These are phyloP conservation scores for Alosa sapidissima DNA, from an alignment of 2,797 vertebrate genomes.

Conservation along the genomic window DNA sequence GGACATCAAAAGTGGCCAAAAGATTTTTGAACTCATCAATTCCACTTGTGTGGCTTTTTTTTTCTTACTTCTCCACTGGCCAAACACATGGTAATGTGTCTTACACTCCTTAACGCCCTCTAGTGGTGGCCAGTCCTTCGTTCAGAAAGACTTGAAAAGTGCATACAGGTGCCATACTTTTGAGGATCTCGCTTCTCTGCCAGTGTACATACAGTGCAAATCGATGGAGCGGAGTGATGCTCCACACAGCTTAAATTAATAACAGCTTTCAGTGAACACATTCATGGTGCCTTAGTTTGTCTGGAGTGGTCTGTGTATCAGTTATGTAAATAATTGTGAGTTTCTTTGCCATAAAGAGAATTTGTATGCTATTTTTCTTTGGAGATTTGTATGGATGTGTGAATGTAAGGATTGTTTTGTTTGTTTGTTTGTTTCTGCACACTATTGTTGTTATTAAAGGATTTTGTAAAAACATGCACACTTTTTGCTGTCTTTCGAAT, in stretches of 20 bases:
- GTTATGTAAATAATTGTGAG: conserved; percentile 6
- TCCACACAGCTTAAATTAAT: background rate
- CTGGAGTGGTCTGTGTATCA: background rate
- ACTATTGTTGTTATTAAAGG: background rate
- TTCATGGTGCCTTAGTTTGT: conserved; percentile 3
- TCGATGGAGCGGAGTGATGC: background rate
- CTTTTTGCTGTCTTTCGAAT: background rate
- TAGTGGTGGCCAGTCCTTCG: background rate
- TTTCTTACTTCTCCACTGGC: background rate
- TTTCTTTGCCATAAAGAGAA: conserved; percentile 12
- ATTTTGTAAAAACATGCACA: background rate
- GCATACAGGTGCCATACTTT: background rate
- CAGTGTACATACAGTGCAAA: background rate
- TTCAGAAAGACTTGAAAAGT: background rate
- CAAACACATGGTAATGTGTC: conserved; percentile 11
- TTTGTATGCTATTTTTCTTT: background rate
- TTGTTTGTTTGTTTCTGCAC: background rate
- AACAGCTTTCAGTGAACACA: background rate
- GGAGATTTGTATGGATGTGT: conserved; percentile 16
- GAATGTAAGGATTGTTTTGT: background rate
- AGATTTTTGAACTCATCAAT: background rate
- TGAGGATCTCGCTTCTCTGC: background rate
- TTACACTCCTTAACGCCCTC: background rate
- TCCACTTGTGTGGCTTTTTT: conserved; percentile 9
- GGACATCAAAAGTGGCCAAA: conserved; percentile 13